Conservation (phyloP, 1,140 invertebrate species). For the Lanistes nyassanus region DNA sequence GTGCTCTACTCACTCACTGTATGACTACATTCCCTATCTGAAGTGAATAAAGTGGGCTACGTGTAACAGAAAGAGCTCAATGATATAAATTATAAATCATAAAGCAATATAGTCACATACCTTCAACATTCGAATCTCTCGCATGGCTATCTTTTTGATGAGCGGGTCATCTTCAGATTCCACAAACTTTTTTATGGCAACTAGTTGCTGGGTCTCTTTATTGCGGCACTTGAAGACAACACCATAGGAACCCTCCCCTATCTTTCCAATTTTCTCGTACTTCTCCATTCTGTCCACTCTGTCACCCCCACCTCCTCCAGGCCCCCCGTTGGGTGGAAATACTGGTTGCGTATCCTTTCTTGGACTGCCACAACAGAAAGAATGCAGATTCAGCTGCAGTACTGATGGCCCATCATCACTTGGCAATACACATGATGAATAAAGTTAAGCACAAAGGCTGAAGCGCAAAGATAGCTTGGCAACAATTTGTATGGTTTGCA, state of each 20-base stretch:
- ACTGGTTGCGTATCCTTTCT: conserved; percentile 26
- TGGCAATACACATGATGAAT: neutral
- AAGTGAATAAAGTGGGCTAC: too few species aligned
- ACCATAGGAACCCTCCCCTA: conserved; percentile 98
- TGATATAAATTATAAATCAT: too few species aligned
- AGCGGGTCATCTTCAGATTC: conserved; percentile 99
- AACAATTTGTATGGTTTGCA: neutral
- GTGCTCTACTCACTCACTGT: too few species aligned
- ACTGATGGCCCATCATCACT: neutral
- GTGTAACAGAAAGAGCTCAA: too few species aligned
- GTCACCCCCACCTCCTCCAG: conserved; percentile 14
- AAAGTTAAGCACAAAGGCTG: neutral
- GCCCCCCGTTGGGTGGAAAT: conserved; percentile 2
- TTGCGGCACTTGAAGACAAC: conserved; percentile 99
- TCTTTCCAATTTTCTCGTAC: conserved; percentile 95
- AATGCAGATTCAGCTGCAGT: too few species aligned
- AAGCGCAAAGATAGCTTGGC: neutral
- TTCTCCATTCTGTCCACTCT: conserved; percentile 82
- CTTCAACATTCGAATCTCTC: conserved; percentile 98
- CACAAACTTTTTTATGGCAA: conserved; percentile 99
- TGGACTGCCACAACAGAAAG: conserved; percentile 24
- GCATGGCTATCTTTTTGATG: conserved; percentile 96
- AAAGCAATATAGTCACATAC: too few species aligned
- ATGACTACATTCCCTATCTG: too few species aligned
- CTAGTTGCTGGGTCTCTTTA: conserved; percentile 92